Evolutionary conservation across 92 coral and sea anemone species (phyloP), one percentile per base, ranked within the genome.

Genomic region (Porites evermanni): DNA sequence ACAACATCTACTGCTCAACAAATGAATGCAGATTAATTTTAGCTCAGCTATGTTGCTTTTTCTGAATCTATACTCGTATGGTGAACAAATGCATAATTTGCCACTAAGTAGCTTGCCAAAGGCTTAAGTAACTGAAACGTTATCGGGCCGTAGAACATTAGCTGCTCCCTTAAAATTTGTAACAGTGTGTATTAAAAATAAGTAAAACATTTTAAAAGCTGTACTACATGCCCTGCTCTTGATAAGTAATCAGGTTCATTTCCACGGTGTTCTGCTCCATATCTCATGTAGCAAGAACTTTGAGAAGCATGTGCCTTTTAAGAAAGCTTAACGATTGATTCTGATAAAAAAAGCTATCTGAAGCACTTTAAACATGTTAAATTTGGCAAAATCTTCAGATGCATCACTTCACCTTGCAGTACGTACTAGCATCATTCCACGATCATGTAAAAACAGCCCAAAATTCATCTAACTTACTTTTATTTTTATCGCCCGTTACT

Each of bases 401-500:
- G 47, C 47, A 38, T 38, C 47, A 38, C 7, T 38, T 38, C 32
- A 29, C 32, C 32, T 29, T 29, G 32, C 32, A 29, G 47, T 4
- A 38, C 32, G 47, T 38, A 21, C 21, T 21, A 38, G 47, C 47
- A 4, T 38, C 47, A 4, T 3, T 38, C 7, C 76, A 50, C 56
- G 19, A 44, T 19, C 10, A 17, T 8, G 51, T 44, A 18, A 32
- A 70, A 12, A 53, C 24, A 10, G 7, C 16, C 56, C 29, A n/a
- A 81, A 56, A 59, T 16, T 38, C 19, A 16, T 70, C 59, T 74
- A 23, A 65, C 91, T 76, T 90, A 87, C 89, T 79, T 79, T 87
- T 90, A 66, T 88, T 93, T 29, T 61, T 64, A 63, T 75, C 92
- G n/a, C 81, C 93, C 14, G 82, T 84, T 59, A 73, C 82, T 63